Evolutionary conservation across 2,888 invertebrate species (phyloP).

Genomic region (Cryptocephalus moraei): DNA sequence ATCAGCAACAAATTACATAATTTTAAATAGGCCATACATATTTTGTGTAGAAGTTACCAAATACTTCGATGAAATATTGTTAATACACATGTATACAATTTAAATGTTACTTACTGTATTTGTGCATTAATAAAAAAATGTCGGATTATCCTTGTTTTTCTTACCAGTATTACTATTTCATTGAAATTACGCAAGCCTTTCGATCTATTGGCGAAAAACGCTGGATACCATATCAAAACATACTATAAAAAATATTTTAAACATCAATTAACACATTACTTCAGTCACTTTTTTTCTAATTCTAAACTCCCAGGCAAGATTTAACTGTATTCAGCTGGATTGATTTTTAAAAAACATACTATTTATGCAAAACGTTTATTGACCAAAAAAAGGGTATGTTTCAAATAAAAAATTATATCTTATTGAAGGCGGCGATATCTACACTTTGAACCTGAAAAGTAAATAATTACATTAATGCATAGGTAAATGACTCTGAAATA

Average conservation of each 20-base stretch:
- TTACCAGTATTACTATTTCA: too few species aligned
- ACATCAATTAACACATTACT: too few species aligned
- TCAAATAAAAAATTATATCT: conserved; percentile 48
- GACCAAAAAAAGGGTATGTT: too few species aligned
- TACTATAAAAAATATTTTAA: too few species aligned
- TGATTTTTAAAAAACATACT: too few species aligned
- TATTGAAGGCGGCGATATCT: conserved; percentile 93
- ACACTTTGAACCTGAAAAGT: conserved; percentile 70
- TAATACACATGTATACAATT: conserved; percentile 39
- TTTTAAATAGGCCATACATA: conserved; percentile 11
- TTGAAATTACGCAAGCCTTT: too few species aligned
- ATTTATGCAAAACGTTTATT: too few species aligned
- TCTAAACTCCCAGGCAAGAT: too few species aligned
- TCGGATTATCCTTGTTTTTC: neutral
- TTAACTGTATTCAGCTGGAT: too few species aligned
- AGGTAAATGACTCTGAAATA: neutral
- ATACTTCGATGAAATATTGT: conserved; percentile 12
- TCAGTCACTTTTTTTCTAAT: too few species aligned
- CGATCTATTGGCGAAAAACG: too few species aligned
- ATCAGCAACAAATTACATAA: conserved; percentile 2
- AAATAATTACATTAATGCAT: conserved; percentile 4
- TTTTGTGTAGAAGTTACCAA: conserved; percentile 35
- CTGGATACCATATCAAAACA: too few species aligned
- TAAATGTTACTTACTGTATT: conserved; percentile 40
- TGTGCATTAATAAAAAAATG: conserved; percentile 38